Percentiles rank a stretch among this genome's conserved stretches.
These are phyloP conservation scores for Alca torda DNA, from an alignment of 2,797 vertebrate species.

Conservation along the genomic window DNA sequence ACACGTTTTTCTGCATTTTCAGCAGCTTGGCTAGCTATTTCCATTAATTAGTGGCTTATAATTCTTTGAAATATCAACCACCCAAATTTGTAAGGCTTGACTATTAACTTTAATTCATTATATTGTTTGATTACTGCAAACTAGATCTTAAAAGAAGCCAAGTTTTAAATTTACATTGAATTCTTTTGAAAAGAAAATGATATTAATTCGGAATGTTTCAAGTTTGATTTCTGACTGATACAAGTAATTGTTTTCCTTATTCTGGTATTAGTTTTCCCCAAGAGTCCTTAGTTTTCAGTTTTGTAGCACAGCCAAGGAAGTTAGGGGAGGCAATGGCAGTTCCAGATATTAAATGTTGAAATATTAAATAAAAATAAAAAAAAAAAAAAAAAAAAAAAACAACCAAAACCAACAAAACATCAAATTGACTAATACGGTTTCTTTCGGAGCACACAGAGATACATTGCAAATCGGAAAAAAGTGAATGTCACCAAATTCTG, in stretches of 20 bases:
- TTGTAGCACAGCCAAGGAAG: background rate
- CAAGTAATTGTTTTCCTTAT: background rate
- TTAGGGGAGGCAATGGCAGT: background rate
- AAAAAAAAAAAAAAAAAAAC: too few species aligned
- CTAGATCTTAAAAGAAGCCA: background rate
- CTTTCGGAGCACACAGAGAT: background rate
- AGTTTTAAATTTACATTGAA: background rate
- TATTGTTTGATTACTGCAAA: background rate
- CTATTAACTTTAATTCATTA: background rate
- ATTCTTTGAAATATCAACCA: background rate
- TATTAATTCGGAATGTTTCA: background rate
- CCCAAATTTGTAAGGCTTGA: background rate
- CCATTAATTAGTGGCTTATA: background rate
- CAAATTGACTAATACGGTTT: background rate
- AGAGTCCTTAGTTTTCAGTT: background rate
- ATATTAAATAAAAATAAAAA: background rate
- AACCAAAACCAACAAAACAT: background rate
- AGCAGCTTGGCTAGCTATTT: background rate
- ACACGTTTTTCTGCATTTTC: rapidly evolving
- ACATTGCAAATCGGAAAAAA: too few species aligned
- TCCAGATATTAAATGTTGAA: background rate
- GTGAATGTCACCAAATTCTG: background rate
- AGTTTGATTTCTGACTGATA: background rate
- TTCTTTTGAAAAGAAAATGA: background rate
- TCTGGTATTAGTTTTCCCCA: background rate